A percentile compares a stretch with the other conserved stretches of the same genome.
Evolutionary conservation across 1,140 invertebrate species (phyloP).

Genomic region (Drosophila ohnishii): DNA sequence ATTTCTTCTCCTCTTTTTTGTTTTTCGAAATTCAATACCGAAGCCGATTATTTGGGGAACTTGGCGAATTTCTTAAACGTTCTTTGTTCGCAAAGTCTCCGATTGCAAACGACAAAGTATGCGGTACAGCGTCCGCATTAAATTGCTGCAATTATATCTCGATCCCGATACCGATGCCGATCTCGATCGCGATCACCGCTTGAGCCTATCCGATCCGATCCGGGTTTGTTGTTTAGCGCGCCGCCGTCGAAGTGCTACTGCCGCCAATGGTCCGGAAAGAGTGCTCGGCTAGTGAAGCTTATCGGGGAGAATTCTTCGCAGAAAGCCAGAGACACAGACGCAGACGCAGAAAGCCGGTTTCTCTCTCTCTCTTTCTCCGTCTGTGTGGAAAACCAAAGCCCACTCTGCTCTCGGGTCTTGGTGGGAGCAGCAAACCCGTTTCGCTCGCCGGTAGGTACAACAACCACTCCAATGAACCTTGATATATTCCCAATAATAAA

Average conservation of each 20-base stretch:
- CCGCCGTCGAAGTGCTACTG: constrained; percentile 73
- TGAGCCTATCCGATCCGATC: constrained; percentile 17
- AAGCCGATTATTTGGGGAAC: constrained; percentile 34
- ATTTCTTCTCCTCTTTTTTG: constrained; percentile 6
- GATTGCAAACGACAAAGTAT: constrained; percentile 29
- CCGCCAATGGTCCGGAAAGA: constrained; percentile 77
- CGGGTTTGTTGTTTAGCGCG: constrained; percentile 58
- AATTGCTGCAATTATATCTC: constrained; percentile 45
- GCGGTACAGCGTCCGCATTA: constrained; percentile 37
- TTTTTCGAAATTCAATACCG: constrained; percentile 33
- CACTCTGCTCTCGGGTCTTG: constrained; percentile 20
- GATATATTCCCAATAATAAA: constrained; percentile 51
- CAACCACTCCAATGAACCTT: constrained; percentile 41
- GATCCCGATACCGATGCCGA: constrained; percentile 28
- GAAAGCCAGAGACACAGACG: constrained; percentile 57
- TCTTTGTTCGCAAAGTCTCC: constrained; percentile 36
- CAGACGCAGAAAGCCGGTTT: constrained; percentile 69
- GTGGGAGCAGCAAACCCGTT: constrained; percentile 44
- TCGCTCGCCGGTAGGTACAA: constrained; percentile 43
- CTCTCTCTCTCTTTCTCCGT: neutral
- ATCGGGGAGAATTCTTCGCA: constrained; percentile 48
- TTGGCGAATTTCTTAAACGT: constrained; percentile 35
- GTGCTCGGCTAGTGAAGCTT: constrained; percentile 53
- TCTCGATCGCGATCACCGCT: constrained; percentile 24
- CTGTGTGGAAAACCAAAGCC: constrained; percentile 10